Evolutionary conservation across 2,113 vertebrate species (phyloP).

Genomic region (Boulengeromyrus knoepffleri): DNA sequence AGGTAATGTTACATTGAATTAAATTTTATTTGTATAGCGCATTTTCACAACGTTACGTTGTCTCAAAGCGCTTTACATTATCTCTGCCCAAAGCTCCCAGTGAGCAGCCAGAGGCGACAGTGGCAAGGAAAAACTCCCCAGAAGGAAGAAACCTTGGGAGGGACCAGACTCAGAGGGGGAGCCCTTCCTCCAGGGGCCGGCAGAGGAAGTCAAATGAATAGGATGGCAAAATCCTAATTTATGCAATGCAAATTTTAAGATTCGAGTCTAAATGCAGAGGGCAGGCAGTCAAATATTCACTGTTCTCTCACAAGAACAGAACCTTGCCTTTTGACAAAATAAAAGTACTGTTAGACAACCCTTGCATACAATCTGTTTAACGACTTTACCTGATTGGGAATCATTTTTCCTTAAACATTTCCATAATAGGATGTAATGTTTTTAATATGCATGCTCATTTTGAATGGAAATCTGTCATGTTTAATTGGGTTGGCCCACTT

Average conservation of each 20-base stretch:
- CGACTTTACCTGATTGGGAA: background rate
- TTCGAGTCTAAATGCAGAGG: background rate
- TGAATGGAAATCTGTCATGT: background rate
- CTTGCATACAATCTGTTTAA: background rate
- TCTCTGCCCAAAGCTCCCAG: too few relatives aligned
- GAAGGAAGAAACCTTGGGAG: background rate
- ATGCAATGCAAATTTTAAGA: background rate
- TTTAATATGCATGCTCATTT: background rate
- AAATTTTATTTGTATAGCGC: background rate
- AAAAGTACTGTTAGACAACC: background rate
- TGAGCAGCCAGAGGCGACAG: too few relatives aligned
- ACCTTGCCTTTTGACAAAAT: background rate
- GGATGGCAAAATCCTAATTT: background rate
- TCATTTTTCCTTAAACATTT: background rate
- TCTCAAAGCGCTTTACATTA: too few relatives aligned
- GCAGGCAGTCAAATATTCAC: background rate
- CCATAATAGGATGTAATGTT: background rate
- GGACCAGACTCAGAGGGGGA: background rate
- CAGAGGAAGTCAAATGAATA: background rate
- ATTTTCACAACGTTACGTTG: too few relatives aligned
- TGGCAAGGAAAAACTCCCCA: too few relatives aligned
- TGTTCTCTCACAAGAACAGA: background rate
- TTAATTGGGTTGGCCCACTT: background rate
- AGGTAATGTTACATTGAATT: background rate
- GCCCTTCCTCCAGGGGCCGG: background rate